Base-by-base conservation (phyloP, 2,797 vertebrate species). In the Rhodeus uyekii region DNA sequence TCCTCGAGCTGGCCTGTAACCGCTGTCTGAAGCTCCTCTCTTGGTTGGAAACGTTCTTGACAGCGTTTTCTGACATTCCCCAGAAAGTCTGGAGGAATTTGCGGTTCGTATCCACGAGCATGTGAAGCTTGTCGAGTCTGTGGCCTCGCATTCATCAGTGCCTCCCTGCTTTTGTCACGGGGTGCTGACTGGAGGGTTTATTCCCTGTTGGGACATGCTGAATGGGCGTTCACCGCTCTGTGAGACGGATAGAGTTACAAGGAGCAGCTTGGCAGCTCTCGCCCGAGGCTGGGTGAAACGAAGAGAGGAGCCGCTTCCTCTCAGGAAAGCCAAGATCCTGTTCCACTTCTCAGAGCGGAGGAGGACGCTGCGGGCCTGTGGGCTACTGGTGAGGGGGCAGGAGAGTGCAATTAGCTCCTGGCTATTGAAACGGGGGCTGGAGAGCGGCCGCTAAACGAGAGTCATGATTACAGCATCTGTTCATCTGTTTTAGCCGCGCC, bases 151-250 rank as follows among this genome's bases (percentile, higher is more conserved):
- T 88, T 82, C 2, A 3, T 88, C 86, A 83, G n/a, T 85, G 89
- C 88, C 86, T 50, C 50, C 29, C 32, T 9, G 29, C 74, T 48
- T 87, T 90, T 65, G 67, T 88, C 82, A 63, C n/a, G 81, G 85
- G 83, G 78, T 83, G 71, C 61, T 80, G 64, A 86, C 92, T 90
- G 16, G 39, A 81, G 89, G 90, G 81, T 78, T 82, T 27, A 75
- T 80, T 84, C 80, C 86, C 84, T 90, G 88, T 88, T 46, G 61
- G 86, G 83, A 85, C 86, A 85, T 65, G 87, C 78, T 85, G 58
- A 44, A 77, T 74, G 75, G 76, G 75, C 53, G 24, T 61, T 81
- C 77, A 68, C 85, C 67, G 50, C 63, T 38, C 22, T 24, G 80
- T 68, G 61, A 71, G 78, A 83, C 78, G 86, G 87, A 80, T 83